These are phyloP conservation scores for Psittacus erithacus DNA, from an alignment of 2,113 vertebrate species.

Conservation along the genomic window DNA sequence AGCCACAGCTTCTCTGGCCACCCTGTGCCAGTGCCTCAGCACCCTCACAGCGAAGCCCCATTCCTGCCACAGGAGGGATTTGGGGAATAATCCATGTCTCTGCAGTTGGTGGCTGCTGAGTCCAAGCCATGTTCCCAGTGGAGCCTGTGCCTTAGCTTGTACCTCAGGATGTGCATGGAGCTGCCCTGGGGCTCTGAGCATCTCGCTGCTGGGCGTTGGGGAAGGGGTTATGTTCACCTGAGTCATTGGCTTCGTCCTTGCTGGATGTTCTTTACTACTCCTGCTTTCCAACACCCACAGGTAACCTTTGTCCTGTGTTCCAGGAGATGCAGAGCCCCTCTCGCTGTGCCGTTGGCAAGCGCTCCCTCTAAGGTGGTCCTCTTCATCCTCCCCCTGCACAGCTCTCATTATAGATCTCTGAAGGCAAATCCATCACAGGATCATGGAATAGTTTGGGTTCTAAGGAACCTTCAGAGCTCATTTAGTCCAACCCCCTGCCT, in stretches of 20 bases:
- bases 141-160: background rate
- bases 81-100: background rate
- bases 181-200: background rate
- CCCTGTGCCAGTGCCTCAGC: background rate
- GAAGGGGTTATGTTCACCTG: background rate
- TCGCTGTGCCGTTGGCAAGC: background rate
- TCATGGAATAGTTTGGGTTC: background rate
- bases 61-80: background rate
- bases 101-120: background rate
- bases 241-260: background rate
- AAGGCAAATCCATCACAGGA: background rate
- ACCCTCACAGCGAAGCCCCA: background rate
- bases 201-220: background rate
- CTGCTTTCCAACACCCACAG: background rate
- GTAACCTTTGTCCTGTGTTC: background rate
- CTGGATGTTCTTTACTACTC: background rate
- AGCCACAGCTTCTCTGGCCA: background rate
- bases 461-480: background rate
- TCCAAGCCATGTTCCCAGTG: background rate
- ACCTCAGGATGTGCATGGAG: rapidly evolving
- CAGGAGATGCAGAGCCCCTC: background rate
- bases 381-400: background rate
- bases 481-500: background rate
- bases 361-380: background rate
- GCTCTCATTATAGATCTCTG: background rate